These are phyloP conservation scores for Caerostris extrusa DNA, from an alignment of 1,140 invertebrate genomes.

Conservation along the genomic window DNA sequence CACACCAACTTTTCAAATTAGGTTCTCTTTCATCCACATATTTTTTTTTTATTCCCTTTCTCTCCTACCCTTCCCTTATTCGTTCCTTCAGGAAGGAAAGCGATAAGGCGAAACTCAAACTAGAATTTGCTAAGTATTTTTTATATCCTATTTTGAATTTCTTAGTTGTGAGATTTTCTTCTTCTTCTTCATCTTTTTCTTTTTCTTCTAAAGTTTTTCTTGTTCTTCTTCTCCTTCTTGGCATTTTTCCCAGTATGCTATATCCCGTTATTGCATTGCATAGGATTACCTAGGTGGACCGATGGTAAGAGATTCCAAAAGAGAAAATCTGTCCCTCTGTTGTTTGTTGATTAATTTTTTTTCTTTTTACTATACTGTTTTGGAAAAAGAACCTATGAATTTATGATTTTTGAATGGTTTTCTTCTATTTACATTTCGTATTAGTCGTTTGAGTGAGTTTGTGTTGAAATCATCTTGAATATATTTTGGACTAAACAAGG, in stretches of 20 bases:
- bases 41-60: slow-evolving; percentile 18
- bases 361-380: background rate
- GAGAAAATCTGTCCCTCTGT: background rate
- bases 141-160: slow-evolving; percentile 45
- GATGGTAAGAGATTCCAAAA: background rate
- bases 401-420: background rate
- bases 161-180: slow-evolving; percentile 7
- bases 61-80: background rate
- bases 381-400: background rate
- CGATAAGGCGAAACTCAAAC: slow-evolving; percentile 44
- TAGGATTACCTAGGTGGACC: slow-evolving; percentile 56
- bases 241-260: slow-evolving; percentile 32
- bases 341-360: background rate
- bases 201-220: slow-evolving; percentile 1
- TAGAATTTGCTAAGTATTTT: slow-evolving; percentile 63
- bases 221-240: slow-evolving; percentile 41
- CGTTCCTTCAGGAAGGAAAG: slow-evolving; percentile 13
- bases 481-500: background rate
- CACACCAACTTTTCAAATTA: slow-evolving; percentile 73
- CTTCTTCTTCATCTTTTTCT: background rate
- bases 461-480: slow-evolving; percentile 25
- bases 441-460: background rate
- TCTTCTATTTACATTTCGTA: slow-evolving; percentile 30
- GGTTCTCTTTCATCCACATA: slow-evolving; percentile 65
- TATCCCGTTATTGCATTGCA: slow-evolving; percentile 35